These are phyloP conservation scores for Arnoldichthys spilopterus DNA, from an alignment of 2,797 vertebrate genomes.

Conservation along the genomic window DNA sequence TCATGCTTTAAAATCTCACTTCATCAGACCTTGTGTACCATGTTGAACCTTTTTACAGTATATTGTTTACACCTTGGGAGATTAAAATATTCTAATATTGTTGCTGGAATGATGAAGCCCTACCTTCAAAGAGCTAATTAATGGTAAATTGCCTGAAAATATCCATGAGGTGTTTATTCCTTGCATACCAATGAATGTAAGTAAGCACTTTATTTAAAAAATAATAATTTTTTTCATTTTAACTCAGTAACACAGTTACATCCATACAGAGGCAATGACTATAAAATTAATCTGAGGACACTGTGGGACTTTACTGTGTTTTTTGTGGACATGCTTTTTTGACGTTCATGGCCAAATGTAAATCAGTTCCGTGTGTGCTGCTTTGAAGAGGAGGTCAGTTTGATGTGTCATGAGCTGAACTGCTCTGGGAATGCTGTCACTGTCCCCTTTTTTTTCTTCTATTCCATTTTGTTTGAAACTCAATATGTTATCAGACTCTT, in stretches of 20 bases:
- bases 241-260: background rate
- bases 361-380: slow-evolving; percentile 40
- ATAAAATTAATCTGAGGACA: slow-evolving; percentile 2
- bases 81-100: no score
- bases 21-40: no score
- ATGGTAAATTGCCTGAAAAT: no score
- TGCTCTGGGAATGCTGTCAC: slow-evolving; percentile 40
- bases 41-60: no score
- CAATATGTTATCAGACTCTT: slow-evolving; percentile 45
- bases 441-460: slow-evolving; percentile 30
- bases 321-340: slow-evolving; percentile 11
- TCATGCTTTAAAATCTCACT: no score
- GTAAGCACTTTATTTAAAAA: no score
- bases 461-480: slow-evolving; percentile 47
- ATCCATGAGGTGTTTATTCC: no score
- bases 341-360: slow-evolving; percentile 14
- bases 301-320: slow-evolving; percentile 1
- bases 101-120: no score
- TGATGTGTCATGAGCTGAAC: slow-evolving; percentile 35
- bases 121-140: no score
- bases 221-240: background rate
- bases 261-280: background rate
- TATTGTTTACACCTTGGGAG: no score
- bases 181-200: no score
- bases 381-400: slow-evolving; percentile 50